Evolutionary conservation across 92 coral and sea anemone genomes (phyloP).

Genomic region (Pocillopora grandis): DNA sequence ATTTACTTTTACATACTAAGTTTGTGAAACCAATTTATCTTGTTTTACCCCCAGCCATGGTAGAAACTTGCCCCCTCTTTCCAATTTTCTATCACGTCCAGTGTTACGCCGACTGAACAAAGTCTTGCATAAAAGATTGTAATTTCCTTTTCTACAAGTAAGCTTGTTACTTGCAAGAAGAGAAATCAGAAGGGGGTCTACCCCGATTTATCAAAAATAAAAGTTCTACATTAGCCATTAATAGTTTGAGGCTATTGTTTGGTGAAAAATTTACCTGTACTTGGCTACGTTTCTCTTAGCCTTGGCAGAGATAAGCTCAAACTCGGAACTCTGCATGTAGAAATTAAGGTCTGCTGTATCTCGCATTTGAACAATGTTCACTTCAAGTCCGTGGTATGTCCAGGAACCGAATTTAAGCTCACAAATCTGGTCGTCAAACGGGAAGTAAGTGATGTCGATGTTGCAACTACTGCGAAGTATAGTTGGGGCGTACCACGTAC

Average conservation of each 20-base stretch:
- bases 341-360: conserved; percentile 68
- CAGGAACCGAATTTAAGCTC: conserved; percentile 61
- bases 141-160: too few relatives aligned
- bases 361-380: conserved; percentile 65
- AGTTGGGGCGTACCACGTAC: conserved; percentile 55
- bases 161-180: too few relatives aligned
- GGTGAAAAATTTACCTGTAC: conserved; percentile 61
- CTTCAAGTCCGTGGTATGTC: conserved; percentile 53
- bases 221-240: neutral
- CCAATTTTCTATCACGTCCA: too few relatives aligned
- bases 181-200: too few relatives aligned
- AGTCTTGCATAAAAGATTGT: too few relatives aligned
- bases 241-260: neutral
- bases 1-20: too few relatives aligned
- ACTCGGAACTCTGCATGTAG: conserved; percentile 89
- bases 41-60: too few relatives aligned
- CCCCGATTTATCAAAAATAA: neutral
- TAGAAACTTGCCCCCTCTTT: too few relatives aligned
- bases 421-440: conserved; percentile 62
- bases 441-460: conserved; percentile 61
- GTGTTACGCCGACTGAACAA: too few relatives aligned
- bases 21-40: too few relatives aligned
- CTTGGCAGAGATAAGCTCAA: conserved; percentile 73
- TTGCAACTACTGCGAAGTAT: conserved; percentile 58
- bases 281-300: conserved; percentile 70